phyloP scores from a whole-genome alignment of 2,888 invertebrate genomes.

The Apodemia hepburni region DNA sequence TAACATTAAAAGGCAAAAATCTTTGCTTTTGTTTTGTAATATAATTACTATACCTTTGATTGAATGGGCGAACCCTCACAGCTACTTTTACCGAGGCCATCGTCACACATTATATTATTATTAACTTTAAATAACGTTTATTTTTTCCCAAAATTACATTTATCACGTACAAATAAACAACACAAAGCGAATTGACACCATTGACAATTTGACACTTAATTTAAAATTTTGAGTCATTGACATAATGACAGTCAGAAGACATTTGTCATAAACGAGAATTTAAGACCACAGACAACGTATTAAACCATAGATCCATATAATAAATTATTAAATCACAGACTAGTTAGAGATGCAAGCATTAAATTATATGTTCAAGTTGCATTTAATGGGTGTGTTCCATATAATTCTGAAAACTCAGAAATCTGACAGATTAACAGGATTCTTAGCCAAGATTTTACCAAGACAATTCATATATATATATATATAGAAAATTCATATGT shows the following conservation, averaged over 20 bases:
- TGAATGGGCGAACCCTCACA: slow-evolving; percentile 94
- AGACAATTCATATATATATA: no score
- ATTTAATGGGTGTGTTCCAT: no score
- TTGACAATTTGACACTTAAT: no score
- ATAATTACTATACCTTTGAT: slow-evolving; percentile 84
- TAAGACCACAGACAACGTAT: neutral
- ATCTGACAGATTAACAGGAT: no score
- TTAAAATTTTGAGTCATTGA: slow-evolving; percentile 40
- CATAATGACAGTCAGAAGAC: slow-evolving; percentile 28
- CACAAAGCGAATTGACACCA: slow-evolving; percentile 57
- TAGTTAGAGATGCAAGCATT: no score
- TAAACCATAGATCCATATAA: no score
- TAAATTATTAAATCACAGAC: no score
- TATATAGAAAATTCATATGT: no score
- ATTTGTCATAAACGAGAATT: neutral
- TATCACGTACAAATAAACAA: slow-evolving; percentile 60
- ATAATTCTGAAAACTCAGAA: no score
- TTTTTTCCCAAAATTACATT: slow-evolving; percentile 46
- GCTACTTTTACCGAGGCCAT: slow-evolving; percentile 97
- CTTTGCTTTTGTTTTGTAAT: neutral
- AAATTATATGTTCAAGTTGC: no score
- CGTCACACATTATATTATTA: slow-evolving; percentile 75
- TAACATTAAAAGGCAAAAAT: neutral
- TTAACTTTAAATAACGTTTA: slow-evolving; percentile 43
- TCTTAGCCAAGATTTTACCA: no score